Base-by-base conservation (phyloP, 2,888 invertebrate species). In the Diarsia brunnea region DNA sequence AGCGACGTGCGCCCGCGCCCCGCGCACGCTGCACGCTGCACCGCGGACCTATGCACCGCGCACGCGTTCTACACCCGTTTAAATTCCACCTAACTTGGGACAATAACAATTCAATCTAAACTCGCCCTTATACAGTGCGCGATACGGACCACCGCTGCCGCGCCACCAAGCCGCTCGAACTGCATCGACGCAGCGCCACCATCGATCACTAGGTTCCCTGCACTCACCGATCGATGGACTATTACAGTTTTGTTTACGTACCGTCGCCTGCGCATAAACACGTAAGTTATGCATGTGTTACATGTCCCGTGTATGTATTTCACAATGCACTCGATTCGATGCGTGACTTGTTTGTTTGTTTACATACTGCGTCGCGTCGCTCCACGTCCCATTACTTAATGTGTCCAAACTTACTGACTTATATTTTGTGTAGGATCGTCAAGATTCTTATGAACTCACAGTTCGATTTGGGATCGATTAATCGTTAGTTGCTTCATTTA, bases 231-330 rank as follows among this genome's bases (percentile, higher is more conserved):
- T 89, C 90, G 89, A 90, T 91, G 90, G 90, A 90, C 87, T 90
- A 88, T 89, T 89, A 90, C 90, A 90, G 89, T 90, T 91, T 92
- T 94, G 94, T 93, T 94, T 93, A 94, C 93, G 89, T 91, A 90
- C 89, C 89, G 88, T 86, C 89, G 88, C 88, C 90, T 89, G 91
- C 91, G 89, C 91, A 90, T 90, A 92, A 91, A 90, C 91, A 93
- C 91, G 95, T 95, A 95, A 95, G 95, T 95, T 95, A 94, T 95
- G 94, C 95, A 95, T 91, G 89, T 89, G 88, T 89, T 89, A 87
- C 87, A 86, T 92, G 93, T 92, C 91, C 93, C 92, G 92, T 90
- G 89, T 91, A 90, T 89, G 93, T 92, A 92, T 93, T 93, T 92
- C 92, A 92, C 93, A 91, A 92, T 93, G 91, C 92, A 90, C 90